Conservation (phyloP, 2,113 vertebrate species). For the Larimichthys polyactis region DNA sequence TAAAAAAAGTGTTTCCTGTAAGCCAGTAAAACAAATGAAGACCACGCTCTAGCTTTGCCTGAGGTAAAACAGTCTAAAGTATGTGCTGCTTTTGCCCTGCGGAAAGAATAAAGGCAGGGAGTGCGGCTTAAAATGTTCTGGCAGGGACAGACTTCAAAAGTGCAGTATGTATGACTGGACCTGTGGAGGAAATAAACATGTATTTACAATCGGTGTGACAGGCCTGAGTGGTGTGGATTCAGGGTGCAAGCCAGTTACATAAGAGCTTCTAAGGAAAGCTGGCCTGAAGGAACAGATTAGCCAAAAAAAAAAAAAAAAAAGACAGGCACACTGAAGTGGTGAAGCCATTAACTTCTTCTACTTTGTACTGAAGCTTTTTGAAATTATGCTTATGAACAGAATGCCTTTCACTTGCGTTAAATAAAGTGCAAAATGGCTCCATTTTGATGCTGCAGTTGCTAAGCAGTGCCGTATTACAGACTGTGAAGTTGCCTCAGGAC, state of each 20-base stretch:
- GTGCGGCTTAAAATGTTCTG: slow-evolving; percentile 6
- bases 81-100: slow-evolving; percentile 51
- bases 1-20: slow-evolving; percentile 84
- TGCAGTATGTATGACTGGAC: slow-evolving; percentile 43
- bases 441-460: background rate
- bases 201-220: slow-evolving; percentile 62
- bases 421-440: background rate
- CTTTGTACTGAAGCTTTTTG: slow-evolving; percentile 9
- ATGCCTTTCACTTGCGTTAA: background rate
- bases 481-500: background rate
- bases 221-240: slow-evolving; percentile 9
- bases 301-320: slow-evolving; percentile 45
- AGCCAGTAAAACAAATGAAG: slow-evolving; percentile 78
- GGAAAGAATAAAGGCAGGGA: slow-evolving; percentile 16
- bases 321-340: slow-evolving; percentile 33
- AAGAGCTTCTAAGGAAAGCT: slow-evolving; percentile 59
- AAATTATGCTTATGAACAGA: background rate
- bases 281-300: slow-evolving; percentile 52
- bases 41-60: slow-evolving; percentile 49
- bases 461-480: background rate
- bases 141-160: slow-evolving; percentile 63
- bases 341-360: slow-evolving; percentile 3
- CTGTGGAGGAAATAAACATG: slow-evolving; percentile 28
- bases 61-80: slow-evolving; percentile 44
- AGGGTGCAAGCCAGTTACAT: slow-evolving; percentile 58